Conservation (phyloP, 1,140 invertebrate species). For the Rhyacophila brunnea region DNA sequence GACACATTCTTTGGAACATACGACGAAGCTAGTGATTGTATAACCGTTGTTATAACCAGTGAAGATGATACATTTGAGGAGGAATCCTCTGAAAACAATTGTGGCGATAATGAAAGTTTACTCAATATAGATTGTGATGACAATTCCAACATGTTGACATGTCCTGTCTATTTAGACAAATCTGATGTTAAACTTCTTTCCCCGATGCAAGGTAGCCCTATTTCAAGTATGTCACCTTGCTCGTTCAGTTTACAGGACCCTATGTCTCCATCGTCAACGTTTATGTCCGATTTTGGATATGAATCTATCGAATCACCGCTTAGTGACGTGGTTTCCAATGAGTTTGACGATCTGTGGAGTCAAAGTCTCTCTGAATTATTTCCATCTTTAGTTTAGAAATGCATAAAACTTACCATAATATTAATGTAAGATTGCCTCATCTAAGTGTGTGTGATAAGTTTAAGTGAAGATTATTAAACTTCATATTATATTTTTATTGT, state of each 20-base stretch:
- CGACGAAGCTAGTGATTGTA: conserved; percentile 68
- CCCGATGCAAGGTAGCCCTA: conserved; percentile 49
- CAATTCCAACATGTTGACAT: conserved; percentile 40
- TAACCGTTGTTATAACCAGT: conserved; percentile 67
- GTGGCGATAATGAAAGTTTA: no score
- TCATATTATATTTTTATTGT: no score
- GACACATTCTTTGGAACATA: conserved; percentile 68
- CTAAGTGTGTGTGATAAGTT: no score
- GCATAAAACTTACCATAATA: no score
- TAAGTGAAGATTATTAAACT: no score
- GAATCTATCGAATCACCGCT: conserved; percentile 58
- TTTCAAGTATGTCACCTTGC: conserved; percentile 38
- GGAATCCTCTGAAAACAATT: conserved; percentile 43
- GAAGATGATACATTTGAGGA: conserved; percentile 58
- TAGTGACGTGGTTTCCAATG: conserved; percentile 47
- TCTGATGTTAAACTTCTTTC: conserved; percentile 50
- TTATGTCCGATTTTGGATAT: conserved; percentile 59
- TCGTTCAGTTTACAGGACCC: conserved; percentile 41
- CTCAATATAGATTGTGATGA: conserved; percentile 35
- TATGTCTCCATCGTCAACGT: conserved; percentile 46
- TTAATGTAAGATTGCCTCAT: no score
- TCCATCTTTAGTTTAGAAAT: conserved; percentile 55
- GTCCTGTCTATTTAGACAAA: conserved; percentile 45
- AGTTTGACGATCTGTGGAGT: conserved; percentile 60
- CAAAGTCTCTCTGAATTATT: conserved; percentile 64